phyloP scores from a whole-genome alignment of 2,113 vertebrate species.

The Sclerurus mexicanus region DNA sequence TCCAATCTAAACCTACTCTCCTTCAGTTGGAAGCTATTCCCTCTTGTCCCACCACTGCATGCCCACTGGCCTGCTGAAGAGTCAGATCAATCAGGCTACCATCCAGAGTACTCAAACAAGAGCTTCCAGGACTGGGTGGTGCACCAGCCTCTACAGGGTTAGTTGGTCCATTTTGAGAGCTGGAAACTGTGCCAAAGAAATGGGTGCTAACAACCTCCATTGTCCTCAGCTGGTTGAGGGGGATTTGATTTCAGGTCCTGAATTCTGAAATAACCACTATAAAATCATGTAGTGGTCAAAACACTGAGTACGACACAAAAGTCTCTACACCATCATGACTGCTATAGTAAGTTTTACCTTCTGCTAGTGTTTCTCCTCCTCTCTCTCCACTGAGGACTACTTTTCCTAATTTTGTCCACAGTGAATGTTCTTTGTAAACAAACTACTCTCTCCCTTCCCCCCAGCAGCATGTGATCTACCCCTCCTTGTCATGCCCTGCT shows the following conservation, averaged over 20 bases:
- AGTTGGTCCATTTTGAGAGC: background rate
- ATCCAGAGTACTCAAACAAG: background rate
- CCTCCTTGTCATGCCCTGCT: background rate
- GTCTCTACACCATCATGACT: background rate
- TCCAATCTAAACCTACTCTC: background rate
- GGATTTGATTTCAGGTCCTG: background rate
- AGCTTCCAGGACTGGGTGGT: background rate
- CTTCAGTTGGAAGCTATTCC: background rate
- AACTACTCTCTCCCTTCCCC: background rate
- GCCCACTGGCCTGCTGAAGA: background rate
- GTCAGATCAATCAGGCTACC: background rate
- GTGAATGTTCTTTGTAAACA: background rate
- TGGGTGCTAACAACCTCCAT: background rate
- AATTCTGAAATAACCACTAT: background rate
- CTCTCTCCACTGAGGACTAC: background rate
- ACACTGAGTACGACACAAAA: background rate
- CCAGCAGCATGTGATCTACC: background rate
- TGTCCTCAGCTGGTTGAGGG: background rate
- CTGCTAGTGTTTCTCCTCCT: background rate
- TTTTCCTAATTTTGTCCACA: background rate
- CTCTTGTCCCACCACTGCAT: background rate
- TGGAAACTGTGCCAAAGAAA: background rate
- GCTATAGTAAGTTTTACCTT: background rate
- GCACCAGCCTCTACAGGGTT: background rate
- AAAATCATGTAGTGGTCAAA: background rate